Conservation (phyloP, 2,888 invertebrate species). For the Eudemis profundana region DNA sequence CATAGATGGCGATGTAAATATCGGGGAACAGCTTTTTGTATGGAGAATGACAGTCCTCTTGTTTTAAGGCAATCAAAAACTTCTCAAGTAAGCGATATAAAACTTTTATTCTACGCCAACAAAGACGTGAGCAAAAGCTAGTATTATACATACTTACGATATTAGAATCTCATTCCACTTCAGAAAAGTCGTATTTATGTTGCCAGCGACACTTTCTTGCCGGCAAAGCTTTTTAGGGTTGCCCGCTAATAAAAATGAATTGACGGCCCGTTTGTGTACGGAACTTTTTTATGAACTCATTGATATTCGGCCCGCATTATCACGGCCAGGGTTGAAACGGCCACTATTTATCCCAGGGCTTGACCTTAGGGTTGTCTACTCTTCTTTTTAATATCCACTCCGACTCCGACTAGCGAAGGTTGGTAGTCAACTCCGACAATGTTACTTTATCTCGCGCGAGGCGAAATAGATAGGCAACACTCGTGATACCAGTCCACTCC, state of each 20-base stretch:
- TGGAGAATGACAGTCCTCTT: too few relatives aligned
- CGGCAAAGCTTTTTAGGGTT: slow-evolving; percentile 13
- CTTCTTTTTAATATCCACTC: too few relatives aligned
- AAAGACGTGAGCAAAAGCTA: too few relatives aligned
- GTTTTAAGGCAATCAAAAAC: too few relatives aligned
- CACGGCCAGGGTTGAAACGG: slow-evolving; percentile 9
- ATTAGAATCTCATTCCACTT: background rate
- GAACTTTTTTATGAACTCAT: slow-evolving; percentile 39
- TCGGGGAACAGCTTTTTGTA: too few relatives aligned
- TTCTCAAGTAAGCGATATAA: too few relatives aligned
- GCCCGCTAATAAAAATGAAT: slow-evolving; percentile 40
- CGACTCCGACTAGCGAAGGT: background rate
- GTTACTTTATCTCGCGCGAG: too few relatives aligned
- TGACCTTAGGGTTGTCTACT: slow-evolving; percentile 23
- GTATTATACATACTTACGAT: background rate
- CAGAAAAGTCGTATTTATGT: background rate
- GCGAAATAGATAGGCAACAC: too few relatives aligned
- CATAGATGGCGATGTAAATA: too few relatives aligned
- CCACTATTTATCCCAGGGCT: slow-evolving; percentile 34
- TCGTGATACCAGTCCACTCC: too few relatives aligned
- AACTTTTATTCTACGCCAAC: too few relatives aligned
- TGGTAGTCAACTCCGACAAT: too few relatives aligned
- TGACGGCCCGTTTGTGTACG: slow-evolving; percentile 11
- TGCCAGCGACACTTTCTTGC: slow-evolving; percentile 12
- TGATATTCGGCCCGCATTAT: slow-evolving; percentile 40